Percentiles rank a stretch among this genome's conserved stretches.
These are phyloP conservation scores for Brachyhypopomus occidentalis DNA, from an alignment of 2,113 vertebrate genomes.

Conservation along the genomic window DNA sequence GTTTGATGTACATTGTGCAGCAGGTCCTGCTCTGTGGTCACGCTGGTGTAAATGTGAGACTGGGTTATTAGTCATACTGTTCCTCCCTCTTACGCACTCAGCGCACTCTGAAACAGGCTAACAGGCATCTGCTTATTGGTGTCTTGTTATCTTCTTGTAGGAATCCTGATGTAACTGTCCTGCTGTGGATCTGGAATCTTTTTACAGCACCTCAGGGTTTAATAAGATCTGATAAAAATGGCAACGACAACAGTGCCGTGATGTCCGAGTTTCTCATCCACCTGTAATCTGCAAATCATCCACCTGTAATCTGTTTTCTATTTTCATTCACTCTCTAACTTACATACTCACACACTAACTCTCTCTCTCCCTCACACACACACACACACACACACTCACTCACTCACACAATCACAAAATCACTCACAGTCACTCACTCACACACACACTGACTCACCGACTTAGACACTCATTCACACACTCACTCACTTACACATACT, in stretches of 20 bases:
- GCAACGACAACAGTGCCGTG: too few species aligned
- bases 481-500: background rate
- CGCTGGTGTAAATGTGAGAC: background rate
- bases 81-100: background rate
- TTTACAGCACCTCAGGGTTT: too few species aligned
- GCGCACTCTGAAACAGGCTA: background rate
- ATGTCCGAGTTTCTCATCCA: too few species aligned
- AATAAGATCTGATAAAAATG: too few species aligned
- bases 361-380: background rate
- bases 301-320: background rate
- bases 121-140: background rate
- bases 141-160: too few species aligned
- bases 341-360: constrained; percentile 8
- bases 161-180: too few species aligned
- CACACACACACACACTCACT: background rate
- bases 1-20: background rate
- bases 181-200: too few species aligned
- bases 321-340: background rate
- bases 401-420: constrained; percentile 14
- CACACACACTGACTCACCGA: background rate
- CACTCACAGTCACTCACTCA: background rate
- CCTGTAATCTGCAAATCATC: too few species aligned
- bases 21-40: background rate
- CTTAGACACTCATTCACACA: background rate
- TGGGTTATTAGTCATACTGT: constrained; percentile 1